Evolutionary conservation across 2,113 vertebrate genomes (phyloP), one percentile per base, ranked within the genome.

Genomic region (Rhea pennata): DNA sequence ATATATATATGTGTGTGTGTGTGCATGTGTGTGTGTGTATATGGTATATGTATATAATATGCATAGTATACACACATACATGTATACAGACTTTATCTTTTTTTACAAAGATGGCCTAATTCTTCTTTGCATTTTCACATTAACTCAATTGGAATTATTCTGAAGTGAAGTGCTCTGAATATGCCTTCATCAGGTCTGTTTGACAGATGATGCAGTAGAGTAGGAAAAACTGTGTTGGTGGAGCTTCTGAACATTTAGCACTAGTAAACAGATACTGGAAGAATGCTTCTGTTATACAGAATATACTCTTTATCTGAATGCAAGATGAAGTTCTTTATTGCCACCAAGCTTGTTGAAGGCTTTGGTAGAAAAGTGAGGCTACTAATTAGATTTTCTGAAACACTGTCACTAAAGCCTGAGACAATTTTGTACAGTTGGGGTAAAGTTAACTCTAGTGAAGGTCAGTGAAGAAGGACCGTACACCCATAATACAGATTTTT

Each of bases 21-120:
- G 9, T n/a, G 6, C 3, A 9, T 33, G 5, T 2, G 8, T 39
- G 46, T 8, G 53, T 40, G 8, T 78, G 54, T 0, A 4, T 36
- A 36, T 36, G 23, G 51, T 22, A 8, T 13, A 70, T 22, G n/a
- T 27, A 9, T 58, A 33, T 58, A 33, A 31, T 33, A 31, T 33
- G 17, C 33, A 33, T 59, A 58, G 19, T 19, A 17, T 56, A 36
- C 7, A 24, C 3, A 29, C 12, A 29, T 26, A 33, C 10, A 13
- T 1, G 26, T 10, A 4, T 9, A 27, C 21, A 36, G 15, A 23
- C 23, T 65, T 79, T 50, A 42, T 19, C 44, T 72, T n/a, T 51
- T 59, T 74, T 72, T 74, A 59, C 51, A 89, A 78, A 69, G 50
- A 40, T 21, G 26, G 2, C 3, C 44, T 77, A 26, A 54, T 54